phyloP scores from a whole-genome alignment of 2,113 vertebrate species.

The Pomatorhinus ruficollis region DNA sequence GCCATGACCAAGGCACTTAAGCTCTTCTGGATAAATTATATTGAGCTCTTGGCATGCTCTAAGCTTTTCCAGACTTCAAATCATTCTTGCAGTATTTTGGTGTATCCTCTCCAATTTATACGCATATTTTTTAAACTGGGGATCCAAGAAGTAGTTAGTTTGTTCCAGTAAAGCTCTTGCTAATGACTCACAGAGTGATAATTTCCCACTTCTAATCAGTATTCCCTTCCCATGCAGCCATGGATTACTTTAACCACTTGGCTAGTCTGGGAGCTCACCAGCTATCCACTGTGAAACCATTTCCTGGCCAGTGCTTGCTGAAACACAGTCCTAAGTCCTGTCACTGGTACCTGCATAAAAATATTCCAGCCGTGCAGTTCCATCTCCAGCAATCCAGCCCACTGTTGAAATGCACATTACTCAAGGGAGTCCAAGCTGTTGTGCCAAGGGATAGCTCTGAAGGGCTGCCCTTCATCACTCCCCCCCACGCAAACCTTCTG shows the following conservation, averaged over 20 bases:
- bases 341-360: neutral
- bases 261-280: neutral
- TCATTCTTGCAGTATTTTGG: neutral
- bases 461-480: neutral
- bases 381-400: neutral
- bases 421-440: neutral
- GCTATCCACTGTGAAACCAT: neutral
- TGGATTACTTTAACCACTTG: neutral
- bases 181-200: neutral
- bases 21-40: constrained; percentile 26
- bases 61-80: constrained; percentile 33
- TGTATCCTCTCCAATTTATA: constrained; percentile 43
- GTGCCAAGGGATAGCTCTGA: neutral
- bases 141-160: constrained; percentile 9
- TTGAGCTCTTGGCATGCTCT: neutral
- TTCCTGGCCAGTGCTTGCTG: neutral
- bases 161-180: constrained; percentile 31
- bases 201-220: neutral
- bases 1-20: constrained; percentile 11
- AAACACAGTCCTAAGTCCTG: neutral
- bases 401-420: rapidly evolving
- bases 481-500: neutral
- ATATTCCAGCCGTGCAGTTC: neutral
- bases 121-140: neutral
- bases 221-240: neutral